Evolutionary conservation across 1,140 invertebrate genomes (phyloP).

Genomic region (Carposina sasakii): DNA sequence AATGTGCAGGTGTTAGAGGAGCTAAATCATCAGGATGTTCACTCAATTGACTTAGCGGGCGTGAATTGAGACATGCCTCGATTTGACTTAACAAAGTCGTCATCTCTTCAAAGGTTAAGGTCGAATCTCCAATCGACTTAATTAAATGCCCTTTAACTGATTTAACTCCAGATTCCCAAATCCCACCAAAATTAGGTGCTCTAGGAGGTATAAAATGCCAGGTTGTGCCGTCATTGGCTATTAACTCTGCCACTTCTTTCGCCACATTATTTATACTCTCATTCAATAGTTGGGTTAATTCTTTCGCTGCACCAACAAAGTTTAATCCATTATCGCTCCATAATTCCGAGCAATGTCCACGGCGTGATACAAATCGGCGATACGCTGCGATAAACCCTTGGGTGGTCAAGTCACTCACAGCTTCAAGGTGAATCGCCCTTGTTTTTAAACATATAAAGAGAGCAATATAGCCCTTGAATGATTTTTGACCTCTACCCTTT

Average conservation of each 20-base stretch:
- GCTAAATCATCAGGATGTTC: slow-evolving; percentile 7
- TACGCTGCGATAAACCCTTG: slow-evolving; percentile 33
- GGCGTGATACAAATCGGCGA: slow-evolving; percentile 33
- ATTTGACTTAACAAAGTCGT: slow-evolving; percentile 13
- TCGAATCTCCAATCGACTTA: slow-evolving; percentile 4
- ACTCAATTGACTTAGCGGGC: slow-evolving; percentile 11
- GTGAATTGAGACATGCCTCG: slow-evolving; percentile 11
- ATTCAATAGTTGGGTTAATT: slow-evolving; percentile 13
- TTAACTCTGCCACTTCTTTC: slow-evolving; percentile 7
- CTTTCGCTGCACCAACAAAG: slow-evolving; percentile 39
- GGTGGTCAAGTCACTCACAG: slow-evolving; percentile 19
- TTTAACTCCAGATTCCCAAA: slow-evolving; percentile 25
- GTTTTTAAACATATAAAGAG: slow-evolving; percentile 23
- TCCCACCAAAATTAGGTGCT: slow-evolving; percentile 48
- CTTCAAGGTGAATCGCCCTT: slow-evolving; percentile 24
- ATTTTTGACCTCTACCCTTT: slow-evolving; percentile 7
- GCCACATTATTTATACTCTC: slow-evolving; percentile 5
- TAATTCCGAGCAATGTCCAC: slow-evolving; percentile 25
- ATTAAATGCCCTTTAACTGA: slow-evolving; percentile 35
- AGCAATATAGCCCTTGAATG: slow-evolving; percentile 15
- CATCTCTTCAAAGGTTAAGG: slow-evolving; percentile 18
- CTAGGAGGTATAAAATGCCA: slow-evolving; percentile 58
- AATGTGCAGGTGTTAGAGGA: slow-evolving; percentile 14
- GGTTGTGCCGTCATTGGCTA: slow-evolving; percentile 20
- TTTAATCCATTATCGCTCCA: slow-evolving; percentile 50